Percentiles rank a stretch among this genome's conserved stretches.
Evolutionary conservation across 2,888 invertebrate genomes (phyloP).

Genomic region (Smittia aterrima): DNA sequence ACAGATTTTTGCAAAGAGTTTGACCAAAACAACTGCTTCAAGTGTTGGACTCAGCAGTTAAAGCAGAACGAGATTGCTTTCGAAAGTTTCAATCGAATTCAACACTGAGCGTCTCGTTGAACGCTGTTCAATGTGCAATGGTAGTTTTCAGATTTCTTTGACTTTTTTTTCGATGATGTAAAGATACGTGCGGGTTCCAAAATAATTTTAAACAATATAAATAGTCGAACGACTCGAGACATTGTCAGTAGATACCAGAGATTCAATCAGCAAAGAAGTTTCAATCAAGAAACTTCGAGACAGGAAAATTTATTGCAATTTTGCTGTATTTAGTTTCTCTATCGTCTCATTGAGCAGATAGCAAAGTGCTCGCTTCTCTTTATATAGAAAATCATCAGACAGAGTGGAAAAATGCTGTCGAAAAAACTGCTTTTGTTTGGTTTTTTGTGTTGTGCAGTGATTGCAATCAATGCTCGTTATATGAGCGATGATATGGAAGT

Average conservation of each 20-base stretch:
- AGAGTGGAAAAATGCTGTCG: slow-evolving; percentile 42
- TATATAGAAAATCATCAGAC: background rate
- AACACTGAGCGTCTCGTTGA: background rate
- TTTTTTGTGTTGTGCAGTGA: slow-evolving; percentile 43
- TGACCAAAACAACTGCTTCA: slow-evolving; percentile 5
- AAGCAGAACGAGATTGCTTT: background rate
- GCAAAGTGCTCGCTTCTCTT: background rate
- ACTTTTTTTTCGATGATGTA: slow-evolving; percentile 37
- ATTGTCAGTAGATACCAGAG: slow-evolving; percentile 38
- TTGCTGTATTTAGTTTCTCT: background rate
- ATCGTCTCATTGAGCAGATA: background rate
- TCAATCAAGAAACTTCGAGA: slow-evolving; percentile 9
- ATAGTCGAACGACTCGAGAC: slow-evolving; percentile 29
- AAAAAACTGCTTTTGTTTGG: slow-evolving; percentile 43
- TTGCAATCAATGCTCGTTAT: slow-evolving; percentile 43
- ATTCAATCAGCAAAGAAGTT: slow-evolving; percentile 39
- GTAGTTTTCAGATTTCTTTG: background rate
- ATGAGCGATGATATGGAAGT: slow-evolving; percentile 48
- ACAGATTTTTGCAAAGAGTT: background rate
- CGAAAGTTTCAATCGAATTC: background rate
- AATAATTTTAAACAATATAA: slow-evolving; percentile 26
- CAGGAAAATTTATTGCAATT: slow-evolving; percentile 23
- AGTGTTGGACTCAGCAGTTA: slow-evolving; percentile 1
- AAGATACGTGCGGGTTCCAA: slow-evolving; percentile 34
- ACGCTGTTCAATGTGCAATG: slow-evolving; percentile 29